Evolutionary conservation across 1,140 invertebrate genomes (phyloP), one percentile per base, ranked within the genome.

Genomic region (Drosophila elegans): DNA sequence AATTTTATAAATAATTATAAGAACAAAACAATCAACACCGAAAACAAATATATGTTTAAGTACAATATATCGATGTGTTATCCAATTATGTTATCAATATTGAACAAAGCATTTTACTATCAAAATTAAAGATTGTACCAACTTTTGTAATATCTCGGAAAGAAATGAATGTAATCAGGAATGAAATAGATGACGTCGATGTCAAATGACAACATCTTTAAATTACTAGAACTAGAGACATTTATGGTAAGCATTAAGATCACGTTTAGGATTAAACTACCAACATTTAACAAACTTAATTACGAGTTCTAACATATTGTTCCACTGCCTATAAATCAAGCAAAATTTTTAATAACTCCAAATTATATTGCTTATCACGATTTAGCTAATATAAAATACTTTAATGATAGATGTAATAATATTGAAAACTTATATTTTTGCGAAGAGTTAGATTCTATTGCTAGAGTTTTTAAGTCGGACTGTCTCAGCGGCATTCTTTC

Each of bases 61-160:
- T 48, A 48, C 25, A 2, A 45, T 21, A 45, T 45, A 45, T 45
- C 46, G 46, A 48, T n/a, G 25, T 48, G 0, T n/a, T 48, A 48
- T 48, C 25, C 4, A 48, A 48, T 25, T 48, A 48, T 48, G 25
- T 48, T 48, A 48, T 48, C 5, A 48, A 48, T n/a, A 48, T 48
- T 9, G 46, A 48, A 48, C 11, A n/a, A 29, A 48, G 46, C 3
- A 48, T 48, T 6, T 27, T 48, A n/a, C 7, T 32, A n/a, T 27
- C 46, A 27, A 27, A n/a, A 29, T 29, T 48, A 32, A 48, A 48
- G 2, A 48, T 48, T 48, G 12, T 48, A 48, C 25, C 25, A 27
- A 29, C 25, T 7, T 29, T 44, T 9, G 16, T 44, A 7, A 44
- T 44, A 3, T 16, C 41, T 3, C n/a, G 16, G 3, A 13, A 44